Base-by-base conservation (phyloP, 2,888 invertebrate genomes). In the Brachyopa scutellaris region DNA sequence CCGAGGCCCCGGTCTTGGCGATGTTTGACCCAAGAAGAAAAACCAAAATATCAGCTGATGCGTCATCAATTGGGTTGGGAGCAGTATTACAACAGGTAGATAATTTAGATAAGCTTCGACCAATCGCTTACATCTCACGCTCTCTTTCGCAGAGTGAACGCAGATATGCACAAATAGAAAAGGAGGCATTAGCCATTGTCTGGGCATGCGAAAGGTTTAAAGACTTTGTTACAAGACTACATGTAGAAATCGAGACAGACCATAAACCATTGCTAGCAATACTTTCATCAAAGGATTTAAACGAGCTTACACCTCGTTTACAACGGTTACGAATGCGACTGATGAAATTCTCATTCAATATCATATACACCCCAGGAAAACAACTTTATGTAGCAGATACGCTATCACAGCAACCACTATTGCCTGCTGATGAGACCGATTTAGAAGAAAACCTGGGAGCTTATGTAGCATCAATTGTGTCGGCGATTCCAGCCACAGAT, bases 361-460 rank as follows among this genome's bases (percentile, higher is more conserved):
- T 49, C 23, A 17, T 9, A 1, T 29, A 45, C 29, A 45, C 38
- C n/a, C 36, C 49, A 3, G 33, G 38, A 19, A 67, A 67, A 26
- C n/a, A 67, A 21, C 29, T 67, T 5, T n/a, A 38, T 3, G 66
- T 38, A 26, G 66, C 53, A 26, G 29, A 67, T 29, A 29, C 66
- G 11, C 66, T 38, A 15, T 67, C 66, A 0, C 42, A 29, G 19
- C 9, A 33, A 21, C 62, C 62, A 19, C 19, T 40, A 9, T 8
- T 11, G 2, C 2, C 19, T 6, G 26, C 47, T 19, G 49, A 49
- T 17, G 17, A 11, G 49, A 55, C 21, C 1, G 15, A 49, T 49
- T 17, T 49, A 15, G 47, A 31, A 17, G 47, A 31, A 13, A 19
- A 62, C 9, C 9, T 61, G 8, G 29, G 26, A 40, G 38, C 11